These are phyloP conservation scores for Caranx melampygus DNA, from an alignment of 2,113 vertebrate species.

Conservation along the genomic window DNA sequence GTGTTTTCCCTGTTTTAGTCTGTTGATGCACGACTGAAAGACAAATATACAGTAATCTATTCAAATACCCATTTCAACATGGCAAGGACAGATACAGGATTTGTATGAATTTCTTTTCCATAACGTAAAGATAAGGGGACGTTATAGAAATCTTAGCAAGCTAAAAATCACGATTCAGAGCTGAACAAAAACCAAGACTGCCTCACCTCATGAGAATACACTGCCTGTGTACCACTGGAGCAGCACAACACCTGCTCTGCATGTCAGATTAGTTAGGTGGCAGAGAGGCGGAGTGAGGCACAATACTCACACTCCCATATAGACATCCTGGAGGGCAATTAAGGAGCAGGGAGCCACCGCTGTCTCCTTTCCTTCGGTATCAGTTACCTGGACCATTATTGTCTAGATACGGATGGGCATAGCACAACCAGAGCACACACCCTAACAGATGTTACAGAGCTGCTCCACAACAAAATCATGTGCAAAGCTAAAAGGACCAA, in stretches of 20 bases:
- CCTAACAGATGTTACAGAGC: constrained; percentile 14
- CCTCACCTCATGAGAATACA: constrained; percentile 8
- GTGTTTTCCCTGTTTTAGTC: neutral
- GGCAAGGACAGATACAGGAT: neutral
- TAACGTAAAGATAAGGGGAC: constrained; percentile 14
- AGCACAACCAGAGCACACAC: constrained; percentile 1
- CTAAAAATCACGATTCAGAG: neutral
- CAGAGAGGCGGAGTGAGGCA: constrained; percentile 27
- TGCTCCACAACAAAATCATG: neutral
- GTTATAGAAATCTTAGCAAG: neutral
- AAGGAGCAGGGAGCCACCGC: neutral
- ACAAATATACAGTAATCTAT: neutral
- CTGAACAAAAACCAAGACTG: constrained; percentile 10
- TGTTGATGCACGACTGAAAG: neutral
- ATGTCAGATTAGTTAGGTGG: constrained; percentile 34
- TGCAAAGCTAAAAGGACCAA: neutral
- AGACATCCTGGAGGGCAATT: constrained; percentile 11
- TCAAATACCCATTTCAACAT: neutral
- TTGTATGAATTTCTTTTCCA: neutral
- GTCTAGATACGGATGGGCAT: neutral
- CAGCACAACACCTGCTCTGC: constrained; percentile 27
- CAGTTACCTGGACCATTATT: constrained; percentile 9
- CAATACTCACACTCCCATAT: neutral
- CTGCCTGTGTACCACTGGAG: constrained; percentile 25
- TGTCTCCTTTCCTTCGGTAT: constrained; percentile 13